Base-by-base conservation (phyloP, 2,113 vertebrate species). In the Mirounga angustirostris region DNA sequence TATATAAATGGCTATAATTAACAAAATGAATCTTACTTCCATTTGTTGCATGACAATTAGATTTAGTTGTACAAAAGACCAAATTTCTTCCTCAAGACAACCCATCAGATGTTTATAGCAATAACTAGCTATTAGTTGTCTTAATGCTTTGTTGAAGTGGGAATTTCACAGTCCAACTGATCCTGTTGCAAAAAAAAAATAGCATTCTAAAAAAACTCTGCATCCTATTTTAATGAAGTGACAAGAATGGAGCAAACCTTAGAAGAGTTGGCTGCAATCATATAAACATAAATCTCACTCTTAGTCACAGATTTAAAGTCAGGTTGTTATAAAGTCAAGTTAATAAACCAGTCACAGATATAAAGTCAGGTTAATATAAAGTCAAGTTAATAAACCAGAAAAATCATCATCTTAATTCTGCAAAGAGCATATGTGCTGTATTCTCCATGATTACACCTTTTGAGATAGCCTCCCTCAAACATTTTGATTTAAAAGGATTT, bases 31-130 rank as follows among this genome's bases (percentile, higher is more conserved):
- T 94, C 43, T 91, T 52, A 94, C 50, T 81, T 95, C 40, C 7
- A 92, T 95, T 82, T 94, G 65, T 90, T 90, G 90, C 78, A 95
- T 80, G 26, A 91, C 16, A 90, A 96, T 88, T 89, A 94, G 54
- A 83, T 79, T 94, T 92, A 82, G 21, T 76, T 90, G 9, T 56
- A 87, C 33, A 84, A 90, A 80, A 74, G 24, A 63, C 26, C 26
- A 86, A 91, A 88, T 87, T 73, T 83, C 46, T 56, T 89, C 59
- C 36, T 96, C 52, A 96, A 69, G 69, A 93, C 19, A 96, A 91
- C 11, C 9, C 33, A 89, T 28, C 52, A 88, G 5, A 93, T 83
- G 10, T 80, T 86, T 96, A 84, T n/a, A 63, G 86, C 33, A 96
- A 83, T 30, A 93, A 87, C 26, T 92, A 92, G 43, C 33, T 92